Conservation (phyloP, 2,888 invertebrate species). For the Abscondita cerata region DNA sequence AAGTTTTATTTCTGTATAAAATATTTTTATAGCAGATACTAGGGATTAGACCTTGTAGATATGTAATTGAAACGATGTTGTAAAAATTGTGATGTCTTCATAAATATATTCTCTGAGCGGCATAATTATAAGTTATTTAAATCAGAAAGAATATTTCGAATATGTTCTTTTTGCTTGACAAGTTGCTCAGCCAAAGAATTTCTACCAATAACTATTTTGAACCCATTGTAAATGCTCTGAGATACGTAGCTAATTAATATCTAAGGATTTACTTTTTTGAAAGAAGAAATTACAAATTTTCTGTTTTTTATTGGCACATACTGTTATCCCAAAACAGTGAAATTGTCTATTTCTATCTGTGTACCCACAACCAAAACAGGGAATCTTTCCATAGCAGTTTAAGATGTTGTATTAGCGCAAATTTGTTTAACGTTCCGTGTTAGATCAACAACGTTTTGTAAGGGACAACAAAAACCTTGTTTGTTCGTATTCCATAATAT, state of each 20-base stretch:
- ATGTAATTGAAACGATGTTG: neutral
- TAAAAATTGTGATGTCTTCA: neutral
- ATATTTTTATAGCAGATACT: constrained; percentile 2
- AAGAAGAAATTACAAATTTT: neutral
- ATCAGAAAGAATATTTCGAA: constrained; percentile 2
- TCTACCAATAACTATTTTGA: neutral
- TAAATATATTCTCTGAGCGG: neutral
- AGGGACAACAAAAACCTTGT: neutral
- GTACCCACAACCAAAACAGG: constrained; percentile 1
- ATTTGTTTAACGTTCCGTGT: neutral
- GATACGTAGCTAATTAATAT: neutral
- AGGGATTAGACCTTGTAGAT: neutral
- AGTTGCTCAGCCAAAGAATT: neutral
- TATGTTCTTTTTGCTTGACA: constrained; percentile 1
- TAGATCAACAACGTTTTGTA: neutral
- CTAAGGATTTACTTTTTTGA: neutral
- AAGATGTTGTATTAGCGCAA: constrained; percentile 17
- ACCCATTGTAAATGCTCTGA: constrained; percentile 1
- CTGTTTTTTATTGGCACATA: constrained; percentile 13
- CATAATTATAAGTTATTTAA: neutral
- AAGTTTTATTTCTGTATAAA: constrained; percentile 2
- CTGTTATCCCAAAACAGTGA: constrained; percentile 18
- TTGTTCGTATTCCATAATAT: neutral
- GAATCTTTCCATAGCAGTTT: constrained; percentile 20
- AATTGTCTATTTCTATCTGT: constrained; percentile 9